These are phyloP conservation scores for Psammodynastes pulverulentus DNA, from an alignment of 2,113 vertebrate genomes.

Conservation along the genomic window DNA sequence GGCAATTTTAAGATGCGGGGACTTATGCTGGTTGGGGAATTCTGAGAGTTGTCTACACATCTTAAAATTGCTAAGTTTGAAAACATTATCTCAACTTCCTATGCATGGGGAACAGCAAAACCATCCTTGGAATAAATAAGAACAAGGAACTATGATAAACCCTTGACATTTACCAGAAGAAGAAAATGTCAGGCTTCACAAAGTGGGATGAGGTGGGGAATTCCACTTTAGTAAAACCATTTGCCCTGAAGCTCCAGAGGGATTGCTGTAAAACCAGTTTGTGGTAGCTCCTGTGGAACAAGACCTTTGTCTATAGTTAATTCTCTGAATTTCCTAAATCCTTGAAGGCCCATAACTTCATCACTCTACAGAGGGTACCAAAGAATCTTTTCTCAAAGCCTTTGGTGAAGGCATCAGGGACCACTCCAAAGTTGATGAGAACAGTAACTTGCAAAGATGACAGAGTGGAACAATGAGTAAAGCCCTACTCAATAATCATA, in stretches of 20 bases:
- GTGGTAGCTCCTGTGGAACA: neutral
- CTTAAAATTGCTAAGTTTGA: neutral
- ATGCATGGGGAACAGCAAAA: neutral
- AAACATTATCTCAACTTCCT: neutral
- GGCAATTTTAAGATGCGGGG: neutral
- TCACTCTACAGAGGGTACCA: neutral
- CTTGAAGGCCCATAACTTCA: neutral
- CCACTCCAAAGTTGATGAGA: neutral
- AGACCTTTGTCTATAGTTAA: neutral
- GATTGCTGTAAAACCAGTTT: neutral
- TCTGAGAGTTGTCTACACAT: neutral
- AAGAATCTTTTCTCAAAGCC: neutral
- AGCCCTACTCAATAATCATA: neutral
- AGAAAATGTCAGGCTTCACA: neutral
- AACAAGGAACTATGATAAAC: neutral
- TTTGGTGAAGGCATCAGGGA: neutral
- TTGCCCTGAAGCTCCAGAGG: neutral
- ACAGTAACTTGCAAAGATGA: neutral
- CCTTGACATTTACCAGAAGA: neutral
- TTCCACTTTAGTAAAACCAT: neutral
- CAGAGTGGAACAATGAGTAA: neutral
- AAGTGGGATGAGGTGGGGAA: neutral
- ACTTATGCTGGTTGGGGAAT: neutral
- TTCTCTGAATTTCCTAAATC: neutral
- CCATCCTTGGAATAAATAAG: neutral